Evolutionary conservation across 2,797 vertebrate species (phyloP), one percentile per base, ranked within the genome.

Genomic region (Valencia hispanica): DNA sequence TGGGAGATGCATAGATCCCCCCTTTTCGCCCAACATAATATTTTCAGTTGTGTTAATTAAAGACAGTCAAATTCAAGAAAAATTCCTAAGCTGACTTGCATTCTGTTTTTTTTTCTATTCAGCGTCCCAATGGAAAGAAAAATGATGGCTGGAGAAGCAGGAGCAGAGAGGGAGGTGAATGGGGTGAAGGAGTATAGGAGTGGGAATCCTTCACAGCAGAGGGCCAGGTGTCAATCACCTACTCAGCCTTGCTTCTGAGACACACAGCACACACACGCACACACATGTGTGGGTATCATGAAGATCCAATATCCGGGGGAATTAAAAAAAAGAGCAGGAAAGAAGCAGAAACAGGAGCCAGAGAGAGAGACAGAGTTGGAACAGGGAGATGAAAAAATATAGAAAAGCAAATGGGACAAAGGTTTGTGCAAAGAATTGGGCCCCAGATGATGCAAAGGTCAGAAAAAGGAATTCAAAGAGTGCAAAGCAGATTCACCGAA

Each of bases 171-270:
- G 90, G 51, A 32, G 7, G 77, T 89, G 69, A 87, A 91, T 91
- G 55, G 22, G 93, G 92, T 88, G 94, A 87, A 87, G 94, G 77
- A 79, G 77, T 68, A 72, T 70, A 80, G 79, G 70, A 85, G 75
- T 89, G 89, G 94, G 94, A 93, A 92, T 94, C 93, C 94, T 96
- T 94, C 93, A 94, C 94, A 94, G 94, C 93, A 94, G 94, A 95
- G 96, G 95, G 93, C 95, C 94, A 96, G 77, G 93, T 91, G 96
- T 97, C 97, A 98, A 96, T 98, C 97, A 97, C 48, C 77, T 91
- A 41, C 82, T 93, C 87, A 95, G 95, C 94, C 96, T 96, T 94
- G 95, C 94, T 95, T 94, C 93, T 93, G 32, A 50, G 43, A 72
- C 68, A 77, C 80, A 74, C 81, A 68, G 11, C 77, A 84, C 25